phyloP scores from a whole-genome alignment of 2,797 vertebrate genomes.

The Falco concolor region DNA sequence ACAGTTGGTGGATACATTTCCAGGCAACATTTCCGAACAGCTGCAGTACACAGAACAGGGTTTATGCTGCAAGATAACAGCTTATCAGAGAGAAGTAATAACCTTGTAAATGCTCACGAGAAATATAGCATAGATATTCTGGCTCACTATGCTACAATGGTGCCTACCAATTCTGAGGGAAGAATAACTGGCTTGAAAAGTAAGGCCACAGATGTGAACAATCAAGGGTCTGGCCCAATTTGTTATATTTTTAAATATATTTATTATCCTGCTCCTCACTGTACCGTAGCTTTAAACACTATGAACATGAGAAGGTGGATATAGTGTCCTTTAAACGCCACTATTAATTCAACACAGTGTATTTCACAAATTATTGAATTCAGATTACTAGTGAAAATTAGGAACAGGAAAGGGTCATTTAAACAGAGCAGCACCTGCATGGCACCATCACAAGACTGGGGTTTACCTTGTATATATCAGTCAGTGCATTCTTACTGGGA shows the following conservation, averaged over 20 bases:
- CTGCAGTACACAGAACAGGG: background rate
- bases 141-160: background rate
- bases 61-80: background rate
- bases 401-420: background rate
- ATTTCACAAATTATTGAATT: background rate
- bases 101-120: background rate
- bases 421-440: background rate
- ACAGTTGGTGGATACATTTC: background rate
- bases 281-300: background rate
- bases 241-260: background rate
- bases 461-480: constrained; percentile 93
- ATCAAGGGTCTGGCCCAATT: background rate
- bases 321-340: background rate
- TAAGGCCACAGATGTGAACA: background rate
- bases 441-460: background rate
- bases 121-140: background rate
- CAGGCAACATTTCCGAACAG: background rate
- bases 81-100: background rate
- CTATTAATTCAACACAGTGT: background rate
- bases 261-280: background rate
- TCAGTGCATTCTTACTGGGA: constrained; percentile 89
- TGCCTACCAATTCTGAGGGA: background rate
- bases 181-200: background rate
- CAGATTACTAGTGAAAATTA: background rate
- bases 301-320: accelerated